Evolutionary conservation across 2,113 vertebrate species (phyloP).

Genomic region (Sporophila hypoxantha): DNA sequence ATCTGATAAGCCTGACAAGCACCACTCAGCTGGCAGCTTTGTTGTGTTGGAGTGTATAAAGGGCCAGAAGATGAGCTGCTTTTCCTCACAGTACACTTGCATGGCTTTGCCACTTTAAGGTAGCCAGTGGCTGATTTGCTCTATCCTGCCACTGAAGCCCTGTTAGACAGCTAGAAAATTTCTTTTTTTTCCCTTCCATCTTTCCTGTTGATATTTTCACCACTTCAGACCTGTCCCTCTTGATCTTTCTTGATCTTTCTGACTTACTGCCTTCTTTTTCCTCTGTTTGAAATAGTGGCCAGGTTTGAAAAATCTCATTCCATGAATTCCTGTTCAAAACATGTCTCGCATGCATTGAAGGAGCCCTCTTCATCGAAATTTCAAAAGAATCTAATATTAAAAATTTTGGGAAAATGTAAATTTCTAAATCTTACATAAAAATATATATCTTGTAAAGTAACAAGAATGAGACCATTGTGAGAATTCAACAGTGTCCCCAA

Average conservation of each 20-base stretch:
- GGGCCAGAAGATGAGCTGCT: neutral
- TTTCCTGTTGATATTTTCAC: neutral
- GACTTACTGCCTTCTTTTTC: neutral
- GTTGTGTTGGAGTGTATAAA: neutral
- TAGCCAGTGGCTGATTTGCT: neutral
- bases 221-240: neutral
- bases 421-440: neutral
- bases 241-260: neutral
- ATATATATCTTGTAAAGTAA: neutral
- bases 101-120: neutral
- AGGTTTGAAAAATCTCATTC: neutral
- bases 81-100: neutral
- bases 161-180: neutral
- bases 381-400: neutral
- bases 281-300: neutral
- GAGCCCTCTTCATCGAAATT: neutral
- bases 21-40: neutral
- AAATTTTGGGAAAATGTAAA: neutral
- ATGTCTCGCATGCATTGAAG: neutral
- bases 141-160: neutral
- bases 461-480: neutral
- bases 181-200: neutral
- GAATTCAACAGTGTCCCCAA: neutral
- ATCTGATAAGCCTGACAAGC: conserved; percentile 37
- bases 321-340: neutral